Base-by-base conservation (phyloP, 2,113 vertebrate species). In the Willisornis vidua region DNA sequence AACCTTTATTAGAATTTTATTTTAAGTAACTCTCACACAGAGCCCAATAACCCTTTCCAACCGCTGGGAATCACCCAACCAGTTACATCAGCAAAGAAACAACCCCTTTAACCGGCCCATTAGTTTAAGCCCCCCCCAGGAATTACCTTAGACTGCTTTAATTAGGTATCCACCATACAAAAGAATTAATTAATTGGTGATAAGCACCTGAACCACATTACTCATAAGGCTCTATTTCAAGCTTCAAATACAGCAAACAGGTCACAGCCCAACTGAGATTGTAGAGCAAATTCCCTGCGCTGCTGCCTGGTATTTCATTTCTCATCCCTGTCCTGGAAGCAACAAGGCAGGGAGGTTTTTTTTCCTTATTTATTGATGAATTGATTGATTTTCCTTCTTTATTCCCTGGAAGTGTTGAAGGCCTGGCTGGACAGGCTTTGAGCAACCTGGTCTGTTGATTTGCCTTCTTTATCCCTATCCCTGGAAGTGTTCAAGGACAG, bases 161-260 rank as follows among this genome's bases (percentile, higher is more conserved):
- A 97, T 98, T 97, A 98, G 97, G 95, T 93, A 94, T 96, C 96
- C 89, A 62, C 61, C 16, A 37, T 68, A 89, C 77, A 97, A 98
- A 97, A 96, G 93, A 98, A 97, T 97, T 71, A 97, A 98, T 97
- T 95, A 98, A 98, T 97, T 97, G 93, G 94, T 91, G 96, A 94
- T 89, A 92, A 79, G 82, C 95, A 97, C 94, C 94, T 96, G 94
- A 83, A 96, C 93, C 91, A 82, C 94, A 75, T 95, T 93, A 94
- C 87, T 87, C 96, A 66, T 67, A 93, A 91, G 70, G 87, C 49
- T 94, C 94, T 93, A 82, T 92, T 94, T 95, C 95, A 90, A 96
- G 80, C 72, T 95, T 98, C 95, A 97, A 96, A 85, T 92, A 97
- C 93, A 96, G 93, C 96, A 97, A 96, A 95, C 66, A 73, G 86